Conservation (phyloP, 2,113 vertebrate species). For the Amazona vittata region DNA sequence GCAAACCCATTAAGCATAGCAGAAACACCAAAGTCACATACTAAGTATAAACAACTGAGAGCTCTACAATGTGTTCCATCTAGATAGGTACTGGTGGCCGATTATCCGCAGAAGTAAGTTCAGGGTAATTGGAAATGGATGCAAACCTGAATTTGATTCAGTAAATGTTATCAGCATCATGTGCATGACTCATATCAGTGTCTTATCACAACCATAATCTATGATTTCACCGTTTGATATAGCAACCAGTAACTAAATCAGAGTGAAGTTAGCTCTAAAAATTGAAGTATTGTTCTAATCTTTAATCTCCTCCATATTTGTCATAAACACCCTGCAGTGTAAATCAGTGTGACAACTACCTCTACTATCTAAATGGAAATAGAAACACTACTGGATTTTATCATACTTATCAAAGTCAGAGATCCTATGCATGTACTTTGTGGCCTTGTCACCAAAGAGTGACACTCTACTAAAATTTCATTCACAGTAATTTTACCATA, state of each 20-base stretch:
- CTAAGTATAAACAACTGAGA: neutral
- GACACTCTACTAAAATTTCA: neutral
- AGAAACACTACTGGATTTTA: neutral
- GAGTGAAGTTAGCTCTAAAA: neutral
- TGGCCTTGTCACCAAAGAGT: neutral
- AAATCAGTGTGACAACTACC: neutral
- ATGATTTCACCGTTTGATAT: neutral
- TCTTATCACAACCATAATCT: neutral
- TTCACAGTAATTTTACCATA: neutral
- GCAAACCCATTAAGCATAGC: neutral
- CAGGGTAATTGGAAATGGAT: neutral
- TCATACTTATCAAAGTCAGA: neutral
- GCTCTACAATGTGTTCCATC: neutral
- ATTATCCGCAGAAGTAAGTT: neutral
- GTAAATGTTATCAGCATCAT: neutral
- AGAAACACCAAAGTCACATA: neutral
- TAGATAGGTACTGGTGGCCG: neutral
- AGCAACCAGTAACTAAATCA: neutral
- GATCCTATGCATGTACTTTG: neutral
- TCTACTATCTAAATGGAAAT: neutral
- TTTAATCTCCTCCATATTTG: neutral
- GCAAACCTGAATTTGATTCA: constrained; percentile 7
- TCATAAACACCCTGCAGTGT: neutral
- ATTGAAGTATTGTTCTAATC: neutral
- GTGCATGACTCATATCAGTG: neutral